phyloP scores from a whole-genome alignment of 2,888 invertebrate species.

The Meghimatium bilineatum region DNA sequence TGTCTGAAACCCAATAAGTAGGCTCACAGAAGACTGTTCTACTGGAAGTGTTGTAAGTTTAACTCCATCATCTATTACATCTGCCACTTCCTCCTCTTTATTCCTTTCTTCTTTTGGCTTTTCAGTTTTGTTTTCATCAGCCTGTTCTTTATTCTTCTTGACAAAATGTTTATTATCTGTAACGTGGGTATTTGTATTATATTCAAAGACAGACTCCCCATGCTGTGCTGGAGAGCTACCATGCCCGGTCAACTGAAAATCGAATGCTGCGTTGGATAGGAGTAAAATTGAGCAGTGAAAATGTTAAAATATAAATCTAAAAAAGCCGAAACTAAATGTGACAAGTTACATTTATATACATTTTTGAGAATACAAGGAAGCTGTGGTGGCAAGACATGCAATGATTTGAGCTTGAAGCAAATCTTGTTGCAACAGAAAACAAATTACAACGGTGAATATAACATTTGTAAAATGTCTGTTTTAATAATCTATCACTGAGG shows the following conservation, averaged over 20 bases:
- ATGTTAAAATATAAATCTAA: background rate
- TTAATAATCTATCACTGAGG: too few relatives aligned
- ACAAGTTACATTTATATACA: too few relatives aligned
- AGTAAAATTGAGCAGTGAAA: background rate
- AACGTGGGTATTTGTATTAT: background rate
- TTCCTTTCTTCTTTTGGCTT: background rate
- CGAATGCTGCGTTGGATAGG: constrained; percentile 48
- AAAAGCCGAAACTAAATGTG: background rate
- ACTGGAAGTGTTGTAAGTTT: background rate
- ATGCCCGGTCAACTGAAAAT: constrained; percentile 53
- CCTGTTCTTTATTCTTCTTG: background rate
- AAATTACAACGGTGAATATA: too few relatives aligned
- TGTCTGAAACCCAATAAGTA: background rate
- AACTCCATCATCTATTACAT: background rate
- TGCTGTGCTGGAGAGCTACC: constrained; percentile 46
- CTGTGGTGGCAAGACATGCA: too few relatives aligned
- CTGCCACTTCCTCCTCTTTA: background rate
- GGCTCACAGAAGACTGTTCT: constrained; percentile 12
- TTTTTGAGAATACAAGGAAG: too few relatives aligned
- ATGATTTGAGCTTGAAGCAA: too few relatives aligned
- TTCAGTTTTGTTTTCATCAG: background rate
- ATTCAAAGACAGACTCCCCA: constrained; percentile 25
- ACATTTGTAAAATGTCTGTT: too few relatives aligned
- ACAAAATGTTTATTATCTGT: background rate
- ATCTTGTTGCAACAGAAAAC: too few relatives aligned